These are phyloP conservation scores for Mesocentrotus franciscanus DNA, from an alignment of 53 echinoderm and acorn worm species.

Conservation along the genomic window DNA sequence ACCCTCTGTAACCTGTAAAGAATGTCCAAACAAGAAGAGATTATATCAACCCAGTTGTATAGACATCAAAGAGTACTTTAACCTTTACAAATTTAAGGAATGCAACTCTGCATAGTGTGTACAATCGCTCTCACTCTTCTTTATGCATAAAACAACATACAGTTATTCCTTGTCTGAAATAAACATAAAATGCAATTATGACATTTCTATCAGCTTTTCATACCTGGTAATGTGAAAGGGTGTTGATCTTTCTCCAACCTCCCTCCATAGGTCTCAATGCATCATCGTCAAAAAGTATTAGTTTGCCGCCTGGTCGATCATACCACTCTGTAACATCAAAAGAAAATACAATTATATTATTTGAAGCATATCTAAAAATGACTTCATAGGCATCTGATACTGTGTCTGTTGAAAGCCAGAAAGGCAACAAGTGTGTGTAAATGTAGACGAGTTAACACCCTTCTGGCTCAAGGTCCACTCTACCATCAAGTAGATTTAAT, in stretches of 20 bases:
- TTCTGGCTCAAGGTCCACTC: no score
- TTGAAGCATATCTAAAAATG: neutral
- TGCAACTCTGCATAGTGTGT: neutral
- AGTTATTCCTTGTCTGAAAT: neutral
- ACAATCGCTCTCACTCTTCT: neutral
- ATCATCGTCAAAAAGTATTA: conserved; percentile 85
- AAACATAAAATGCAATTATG: neutral
- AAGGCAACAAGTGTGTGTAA: no score
- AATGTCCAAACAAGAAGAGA: neutral
- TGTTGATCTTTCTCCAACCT: conserved; percentile 90
- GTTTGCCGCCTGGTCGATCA: conserved; percentile 72
- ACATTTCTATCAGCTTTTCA: neutral
- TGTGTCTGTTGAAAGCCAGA: no score
- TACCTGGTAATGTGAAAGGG: conserved; percentile 82
- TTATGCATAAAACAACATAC: neutral
- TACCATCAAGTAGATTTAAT: no score
- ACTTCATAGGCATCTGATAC: no score
- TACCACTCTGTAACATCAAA: conserved; percentile 82
- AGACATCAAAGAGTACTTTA: neutral
- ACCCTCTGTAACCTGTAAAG: conserved; percentile 79
- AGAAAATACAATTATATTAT: neutral
- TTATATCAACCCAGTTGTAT: neutral
- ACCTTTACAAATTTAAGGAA: neutral
- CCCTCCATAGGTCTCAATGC: conserved; percentile 74
- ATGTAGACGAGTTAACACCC: no score